phyloP scores from a whole-genome alignment of 1,140 invertebrate species.

The Achatina immaculata region DNA sequence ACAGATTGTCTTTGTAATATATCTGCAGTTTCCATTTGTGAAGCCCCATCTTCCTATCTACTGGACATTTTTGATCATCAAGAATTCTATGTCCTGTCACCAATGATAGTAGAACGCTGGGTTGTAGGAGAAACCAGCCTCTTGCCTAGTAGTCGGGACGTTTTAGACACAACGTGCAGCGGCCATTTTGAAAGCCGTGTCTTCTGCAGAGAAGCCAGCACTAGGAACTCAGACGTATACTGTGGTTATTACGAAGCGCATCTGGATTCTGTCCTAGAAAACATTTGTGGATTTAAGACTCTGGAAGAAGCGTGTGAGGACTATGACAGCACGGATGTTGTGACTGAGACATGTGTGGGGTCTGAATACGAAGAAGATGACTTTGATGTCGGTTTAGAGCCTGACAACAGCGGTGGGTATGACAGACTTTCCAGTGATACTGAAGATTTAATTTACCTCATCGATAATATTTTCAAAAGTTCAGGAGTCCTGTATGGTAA shows the following conservation, averaged over 20 bases:
- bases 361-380: slow-evolving; percentile 32
- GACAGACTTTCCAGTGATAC: neutral
- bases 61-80: no score
- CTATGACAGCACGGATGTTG: neutral
- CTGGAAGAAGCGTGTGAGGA: slow-evolving; percentile 10
- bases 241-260: slow-evolving; percentile 31
- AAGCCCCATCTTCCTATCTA: no score
- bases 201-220: slow-evolving; percentile 15
- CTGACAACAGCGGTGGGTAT: neutral
- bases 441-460: neutral
- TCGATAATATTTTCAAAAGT: neutral
- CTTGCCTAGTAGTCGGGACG: no score
- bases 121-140: no score
- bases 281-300: slow-evolving; percentile 6
- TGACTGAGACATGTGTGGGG: slow-evolving; percentile 10
- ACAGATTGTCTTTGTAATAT: no score
- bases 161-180: no score
- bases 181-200: no score
- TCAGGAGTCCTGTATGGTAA: neutral
- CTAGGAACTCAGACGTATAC: neutral
- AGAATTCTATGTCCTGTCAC: no score
- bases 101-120: no score
- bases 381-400: slow-evolving; percentile 23
- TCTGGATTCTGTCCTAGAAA: slow-evolving; percentile 38
- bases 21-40: no score